phyloP scores from a whole-genome alignment of 2,888 invertebrate genomes.

The Chloromyia formosa region DNA sequence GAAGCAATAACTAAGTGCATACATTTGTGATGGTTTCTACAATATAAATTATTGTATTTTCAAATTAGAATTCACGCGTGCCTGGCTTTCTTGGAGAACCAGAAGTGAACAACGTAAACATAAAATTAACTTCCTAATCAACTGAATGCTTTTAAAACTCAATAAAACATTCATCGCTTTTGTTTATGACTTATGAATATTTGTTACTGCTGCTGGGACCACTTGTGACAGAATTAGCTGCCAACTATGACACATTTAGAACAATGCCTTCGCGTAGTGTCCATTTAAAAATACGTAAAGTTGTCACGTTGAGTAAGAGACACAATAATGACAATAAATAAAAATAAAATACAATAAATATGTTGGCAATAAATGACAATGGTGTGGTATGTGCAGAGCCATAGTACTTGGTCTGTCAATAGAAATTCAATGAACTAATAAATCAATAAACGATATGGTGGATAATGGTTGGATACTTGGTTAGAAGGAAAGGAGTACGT shows the following conservation, averaged over 20 bases:
- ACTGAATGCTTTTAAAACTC: neutral
- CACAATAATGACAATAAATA: neutral
- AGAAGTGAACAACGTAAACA: neutral
- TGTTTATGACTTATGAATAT: neutral
- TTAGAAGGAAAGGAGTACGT: too few relatives aligned
- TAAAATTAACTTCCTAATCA: neutral
- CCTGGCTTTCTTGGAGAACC: too few relatives aligned
- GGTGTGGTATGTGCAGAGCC: neutral
- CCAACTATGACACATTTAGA: conserved; percentile 12
- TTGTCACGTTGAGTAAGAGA: conserved; percentile 6
- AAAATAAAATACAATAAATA: conserved; percentile 8
- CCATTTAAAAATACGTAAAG: conserved; percentile 18
- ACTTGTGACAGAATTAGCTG: neutral
- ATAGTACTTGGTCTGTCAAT: neutral
- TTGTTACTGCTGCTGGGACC: too few relatives aligned
- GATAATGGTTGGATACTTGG: too few relatives aligned
- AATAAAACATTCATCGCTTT: conserved; percentile 23
- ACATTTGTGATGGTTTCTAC: too few relatives aligned
- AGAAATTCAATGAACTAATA: conserved; percentile 26
- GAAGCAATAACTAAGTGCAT: too few relatives aligned
- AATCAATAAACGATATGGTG: neutral
- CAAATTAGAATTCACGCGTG: too few relatives aligned
- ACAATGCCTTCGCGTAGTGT: conserved; percentile 20
- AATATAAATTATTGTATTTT: too few relatives aligned
- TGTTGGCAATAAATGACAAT: conserved; percentile 3